phyloP scores from a whole-genome alignment of 1,140 invertebrate species.

The Neodiprion pinetum region DNA sequence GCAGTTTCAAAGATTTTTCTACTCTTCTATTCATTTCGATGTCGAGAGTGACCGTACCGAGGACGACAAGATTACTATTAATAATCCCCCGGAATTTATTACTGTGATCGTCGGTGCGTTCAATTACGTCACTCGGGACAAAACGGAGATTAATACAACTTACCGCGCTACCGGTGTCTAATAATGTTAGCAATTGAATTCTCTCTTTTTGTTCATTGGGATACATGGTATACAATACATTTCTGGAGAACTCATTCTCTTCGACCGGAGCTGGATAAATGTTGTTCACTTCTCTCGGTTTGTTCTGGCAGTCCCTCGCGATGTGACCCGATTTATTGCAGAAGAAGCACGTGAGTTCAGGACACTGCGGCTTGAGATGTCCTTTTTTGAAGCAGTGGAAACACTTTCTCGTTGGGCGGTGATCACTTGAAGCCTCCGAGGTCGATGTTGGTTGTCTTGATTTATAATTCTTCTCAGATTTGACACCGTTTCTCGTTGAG shows the following conservation, averaged over 20 bases:
- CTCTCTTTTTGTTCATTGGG: not conserved
- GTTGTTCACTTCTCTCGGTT: not conserved
- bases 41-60: not conserved
- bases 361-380: not conserved
- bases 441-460: too few relatives aligned
- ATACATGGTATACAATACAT: not conserved
- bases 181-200: too few relatives aligned
- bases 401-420: not conserved
- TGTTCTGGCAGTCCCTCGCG: slow-evolving; percentile 10
- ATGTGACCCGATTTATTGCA: slow-evolving; percentile 14
- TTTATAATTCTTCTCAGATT: too few relatives aligned
- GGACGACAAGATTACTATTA: not conserved
- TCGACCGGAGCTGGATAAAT: too few relatives aligned
- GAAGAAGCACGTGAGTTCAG: not conserved
- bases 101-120: not conserved
- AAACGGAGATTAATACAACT: not conserved
- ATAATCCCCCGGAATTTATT: not conserved
- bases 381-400: not conserved
- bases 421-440: too few relatives aligned
- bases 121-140: not conserved
- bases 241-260: too few relatives aligned
- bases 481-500: too few relatives aligned
- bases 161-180: not conserved
- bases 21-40: not conserved
- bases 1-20: not conserved